Percentiles rank a stretch among this genome's conserved stretches.
Evolutionary conservation across 2,797 vertebrate species (phyloP).

Genomic region (Pseudotriccus pelzelni): DNA sequence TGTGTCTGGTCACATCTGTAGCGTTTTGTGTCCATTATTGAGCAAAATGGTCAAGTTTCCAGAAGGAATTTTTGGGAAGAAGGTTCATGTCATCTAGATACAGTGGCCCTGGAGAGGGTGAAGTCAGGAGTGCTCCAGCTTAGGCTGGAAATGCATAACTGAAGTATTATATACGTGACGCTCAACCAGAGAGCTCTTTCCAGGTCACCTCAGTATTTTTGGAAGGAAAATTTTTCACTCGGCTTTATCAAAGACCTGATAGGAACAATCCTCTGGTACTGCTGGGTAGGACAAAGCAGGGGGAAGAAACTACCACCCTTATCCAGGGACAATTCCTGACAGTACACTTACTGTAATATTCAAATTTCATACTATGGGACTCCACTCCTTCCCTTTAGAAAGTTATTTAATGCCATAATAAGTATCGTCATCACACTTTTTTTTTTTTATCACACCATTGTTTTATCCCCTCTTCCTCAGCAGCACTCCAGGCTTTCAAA

Average conservation of each 20-base stretch:
- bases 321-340: not conserved
- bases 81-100: not conserved
- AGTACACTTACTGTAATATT: not conserved
- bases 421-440: not conserved
- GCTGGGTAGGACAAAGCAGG: not conserved
- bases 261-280: not conserved
- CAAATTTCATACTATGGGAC: not conserved
- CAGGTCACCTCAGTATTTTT: not conserved
- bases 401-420: not conserved
- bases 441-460: not conserved
- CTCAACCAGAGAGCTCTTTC: not conserved
- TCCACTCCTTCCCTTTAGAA: not conserved
- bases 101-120: not conserved
- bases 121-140: not conserved
- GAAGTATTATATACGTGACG: not conserved
- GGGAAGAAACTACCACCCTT: not conserved
- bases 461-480: not conserved
- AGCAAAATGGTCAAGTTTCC: constrained; percentile 35
- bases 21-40: not conserved
- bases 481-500: not conserved
- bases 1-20: constrained; percentile 4
- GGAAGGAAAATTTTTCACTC: not conserved
- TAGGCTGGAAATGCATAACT: not conserved
- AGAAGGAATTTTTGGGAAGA: not conserved
- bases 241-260: not conserved